A percentile compares a stretch with the other conserved stretches of the same genome.
Evolutionary conservation across 2,113 vertebrate genomes (phyloP).

Genomic region (Aythya baeri): DNA sequence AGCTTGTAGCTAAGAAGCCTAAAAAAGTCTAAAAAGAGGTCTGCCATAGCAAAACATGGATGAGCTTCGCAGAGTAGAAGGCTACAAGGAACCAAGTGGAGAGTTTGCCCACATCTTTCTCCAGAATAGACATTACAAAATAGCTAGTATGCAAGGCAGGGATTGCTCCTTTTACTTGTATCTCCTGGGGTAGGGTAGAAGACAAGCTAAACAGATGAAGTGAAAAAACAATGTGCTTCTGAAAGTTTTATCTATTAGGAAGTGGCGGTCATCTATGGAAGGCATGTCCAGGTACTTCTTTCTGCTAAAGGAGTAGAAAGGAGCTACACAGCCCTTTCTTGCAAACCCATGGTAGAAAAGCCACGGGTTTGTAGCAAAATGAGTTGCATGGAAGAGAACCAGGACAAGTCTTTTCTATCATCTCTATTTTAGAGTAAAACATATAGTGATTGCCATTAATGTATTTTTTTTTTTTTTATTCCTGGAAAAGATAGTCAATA

Average conservation of each 20-base stretch:
- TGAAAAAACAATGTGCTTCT: neutral
- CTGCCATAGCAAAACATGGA: neutral
- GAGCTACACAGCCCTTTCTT: neutral
- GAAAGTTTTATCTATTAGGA: neutral
- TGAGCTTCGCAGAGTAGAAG: fast-evolving
- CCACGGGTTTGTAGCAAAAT: neutral
- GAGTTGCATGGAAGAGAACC: neutral
- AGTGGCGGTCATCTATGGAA: neutral
- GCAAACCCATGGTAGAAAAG: neutral
- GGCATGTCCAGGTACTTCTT: neutral
- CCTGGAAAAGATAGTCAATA: neutral
- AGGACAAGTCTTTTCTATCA: neutral
- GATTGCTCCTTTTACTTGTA: neutral
- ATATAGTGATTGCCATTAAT: neutral
- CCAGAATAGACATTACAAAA: neutral
- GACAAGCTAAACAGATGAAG: neutral
- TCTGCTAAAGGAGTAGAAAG: neutral
- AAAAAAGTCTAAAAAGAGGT: neutral
- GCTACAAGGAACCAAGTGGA: fast-evolving
- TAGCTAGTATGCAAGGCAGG: neutral
- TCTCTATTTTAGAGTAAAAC: neutral
- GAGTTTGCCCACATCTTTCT: neutral
- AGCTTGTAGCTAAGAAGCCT: neutral
- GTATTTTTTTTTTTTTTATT: neutral
- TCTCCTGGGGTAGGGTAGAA: neutral